These are phyloP conservation scores for Chironomus tepperi DNA, from an alignment of 1,140 invertebrate species.

Conservation along the genomic window DNA sequence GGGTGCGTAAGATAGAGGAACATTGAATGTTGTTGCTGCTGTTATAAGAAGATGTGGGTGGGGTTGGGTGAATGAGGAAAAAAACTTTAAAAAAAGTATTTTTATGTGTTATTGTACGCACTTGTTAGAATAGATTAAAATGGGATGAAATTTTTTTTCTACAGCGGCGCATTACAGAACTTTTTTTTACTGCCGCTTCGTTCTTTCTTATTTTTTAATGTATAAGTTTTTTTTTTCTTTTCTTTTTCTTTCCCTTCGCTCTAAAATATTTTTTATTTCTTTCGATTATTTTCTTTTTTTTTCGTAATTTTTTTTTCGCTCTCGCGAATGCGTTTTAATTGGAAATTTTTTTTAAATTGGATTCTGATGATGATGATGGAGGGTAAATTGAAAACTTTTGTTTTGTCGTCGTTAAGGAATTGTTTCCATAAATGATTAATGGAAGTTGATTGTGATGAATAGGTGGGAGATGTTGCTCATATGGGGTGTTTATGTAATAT, in stretches of 20 bases:
- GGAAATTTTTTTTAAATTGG: neutral
- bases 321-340: slow-evolving; percentile 12
- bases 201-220: slow-evolving; percentile 19
- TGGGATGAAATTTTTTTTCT: slow-evolving; percentile 16
- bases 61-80: neutral
- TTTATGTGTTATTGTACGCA: slow-evolving; percentile 22
- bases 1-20: neutral
- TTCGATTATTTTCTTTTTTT: neutral
- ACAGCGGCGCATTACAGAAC: slow-evolving; percentile 11
- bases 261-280: neutral
- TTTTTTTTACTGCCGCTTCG: slow-evolving; percentile 5
- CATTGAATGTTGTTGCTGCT: too few relatives aligned
- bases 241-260: neutral
- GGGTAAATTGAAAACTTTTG: too few relatives aligned
- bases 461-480: too few relatives aligned
- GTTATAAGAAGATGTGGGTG: neutral
- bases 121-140: slow-evolving; percentile 24
- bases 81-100: slow-evolving; percentile 21
- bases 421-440: too few relatives aligned
- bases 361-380: too few relatives aligned
- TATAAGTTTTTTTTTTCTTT: slow-evolving; percentile 16
- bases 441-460: too few relatives aligned
- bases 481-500: too few relatives aligned
- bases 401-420: too few relatives aligned
- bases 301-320: neutral